A percentile compares a stretch with the other conserved stretches of the same genome.
Conservation (phyloP, 2,797 vertebrate genomes). For the Acanthurus leucopareius region DNA sequence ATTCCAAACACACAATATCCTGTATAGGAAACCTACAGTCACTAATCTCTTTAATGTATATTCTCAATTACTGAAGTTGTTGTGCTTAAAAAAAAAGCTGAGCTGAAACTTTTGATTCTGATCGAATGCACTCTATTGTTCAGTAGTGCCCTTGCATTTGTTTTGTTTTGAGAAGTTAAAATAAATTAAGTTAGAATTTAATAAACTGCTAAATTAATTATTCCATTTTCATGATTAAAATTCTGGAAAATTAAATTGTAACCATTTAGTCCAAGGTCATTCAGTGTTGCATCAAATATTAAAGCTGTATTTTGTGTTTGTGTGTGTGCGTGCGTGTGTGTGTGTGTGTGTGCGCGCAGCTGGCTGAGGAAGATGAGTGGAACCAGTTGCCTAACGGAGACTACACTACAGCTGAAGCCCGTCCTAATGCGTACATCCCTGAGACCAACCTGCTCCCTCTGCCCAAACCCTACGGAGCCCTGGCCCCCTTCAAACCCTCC, state of each 20-base stretch:
- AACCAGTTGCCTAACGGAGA: conserved; percentile 75
- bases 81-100: neutral
- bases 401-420: conserved; percentile 85
- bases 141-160: conserved; percentile 27
- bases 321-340: neutral
- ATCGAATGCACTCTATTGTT: conserved; percentile 4
- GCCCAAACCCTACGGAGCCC: conserved; percentile 88
- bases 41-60: conserved; percentile 8
- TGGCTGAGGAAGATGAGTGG: conserved; percentile 80
- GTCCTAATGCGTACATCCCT: conserved; percentile 89
- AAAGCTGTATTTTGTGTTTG: conserved; percentile 30
- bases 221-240: conserved; percentile 67
- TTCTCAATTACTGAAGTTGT: conserved; percentile 8
- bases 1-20: neutral
- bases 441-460: conserved; percentile 81
- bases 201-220: conserved; percentile 36
- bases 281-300: conserved; percentile 56
- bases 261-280: conserved; percentile 60
- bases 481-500: conserved; percentile 89
- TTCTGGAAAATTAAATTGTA: conserved; percentile 43
- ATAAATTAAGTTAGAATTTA: conserved; percentile 1
- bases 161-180: conserved; percentile 35
- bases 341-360: conserved; percentile 62
- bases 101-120: conserved; percentile 13
- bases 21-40: neutral